Base-by-base conservation (phyloP, 2,888 invertebrate species). In the Leucophenga montana region DNA sequence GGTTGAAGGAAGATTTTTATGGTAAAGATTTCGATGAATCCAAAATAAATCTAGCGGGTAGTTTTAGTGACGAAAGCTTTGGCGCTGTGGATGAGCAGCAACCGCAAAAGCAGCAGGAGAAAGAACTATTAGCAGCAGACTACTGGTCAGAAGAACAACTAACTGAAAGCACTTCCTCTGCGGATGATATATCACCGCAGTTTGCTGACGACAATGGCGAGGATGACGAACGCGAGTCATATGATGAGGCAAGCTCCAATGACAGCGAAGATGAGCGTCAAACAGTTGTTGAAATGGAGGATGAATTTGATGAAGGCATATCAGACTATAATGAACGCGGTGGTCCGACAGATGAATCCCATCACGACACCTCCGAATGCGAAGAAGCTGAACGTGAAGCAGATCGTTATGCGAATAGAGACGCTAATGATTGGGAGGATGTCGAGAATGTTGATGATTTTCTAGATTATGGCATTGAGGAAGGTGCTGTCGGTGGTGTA, bases 231-330 rank as follows among this genome's bases (percentile, higher is more conserved):
- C 46, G 9, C 14, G 48, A 48, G 18, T 64, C 78, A 3, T 39
- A 39, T 39, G 84, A 86, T 67, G n/a, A n/a, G n/a, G n/a, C n/a
- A n/a, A n/a, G n/a, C n/a, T n/a, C n/a, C n/a, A n/a, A n/a, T n/a
- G 86, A 84, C 27, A 87, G 88, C 62, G 88, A 88, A 46, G 89
- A 88, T 71, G 87, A 88, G 22, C 79, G 88, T 0, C 88, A 86
- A 66, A 88, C 89, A 0, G 86, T 89, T 1, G 87, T 88, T 0
- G 88, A 87, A 57, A 86, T 88, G 0, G 88, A 88, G 20, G 87
- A 87, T 50, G 88, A 39, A 39, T 79, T 88, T 70, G 89, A 88
- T 67, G 87, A 86, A 65, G 89, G 88, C 71, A 85, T 88, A 69
- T 86, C 83, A 18, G 88, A 89, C 59, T 85, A 85, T 59, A 87